phyloP scores from a whole-genome alignment of 2,888 invertebrate genomes.

The Caenorhabditis sulstoni region DNA sequence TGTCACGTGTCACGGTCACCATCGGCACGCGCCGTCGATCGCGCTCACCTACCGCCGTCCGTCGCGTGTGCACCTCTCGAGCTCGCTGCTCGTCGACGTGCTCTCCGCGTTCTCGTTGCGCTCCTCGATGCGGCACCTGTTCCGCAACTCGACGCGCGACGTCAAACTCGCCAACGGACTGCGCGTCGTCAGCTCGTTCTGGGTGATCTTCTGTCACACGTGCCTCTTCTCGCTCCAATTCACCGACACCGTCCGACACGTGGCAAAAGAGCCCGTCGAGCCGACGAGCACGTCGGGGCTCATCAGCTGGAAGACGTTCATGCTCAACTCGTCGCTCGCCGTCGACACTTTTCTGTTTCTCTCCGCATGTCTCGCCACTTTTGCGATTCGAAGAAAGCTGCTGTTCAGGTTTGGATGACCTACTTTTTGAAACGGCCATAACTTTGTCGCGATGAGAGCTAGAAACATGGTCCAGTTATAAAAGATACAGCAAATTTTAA shows the following conservation, averaged over 20 bases:
- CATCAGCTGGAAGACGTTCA: constrained; percentile 48
- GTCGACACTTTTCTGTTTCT: constrained; percentile 75
- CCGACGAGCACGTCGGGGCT: not conserved
- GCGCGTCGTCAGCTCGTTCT: constrained; percentile 62
- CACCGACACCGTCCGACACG: constrained; percentile 56
- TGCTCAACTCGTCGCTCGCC: constrained; percentile 71
- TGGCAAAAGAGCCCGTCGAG: constrained; percentile 14
- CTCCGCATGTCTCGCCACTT: constrained; percentile 65
- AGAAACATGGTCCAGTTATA: no score
- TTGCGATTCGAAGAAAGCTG: constrained; percentile 57
- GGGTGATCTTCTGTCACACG: constrained; percentile 68
- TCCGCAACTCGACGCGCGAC: constrained; percentile 64
- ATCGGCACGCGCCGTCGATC: constrained; percentile 58
- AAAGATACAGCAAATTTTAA: no score
- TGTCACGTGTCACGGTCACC: no score
- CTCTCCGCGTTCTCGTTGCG: constrained; percentile 64
- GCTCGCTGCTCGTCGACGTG: constrained; percentile 20
- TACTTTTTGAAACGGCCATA: no score
- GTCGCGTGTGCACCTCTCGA: constrained; percentile 11
- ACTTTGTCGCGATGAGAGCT: not conserved
- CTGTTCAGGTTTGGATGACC: constrained; percentile 63
- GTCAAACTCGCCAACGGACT: constrained; percentile 56
- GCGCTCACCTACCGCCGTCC: constrained; percentile 64
- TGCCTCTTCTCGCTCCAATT: constrained; percentile 66
- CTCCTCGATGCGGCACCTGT: constrained; percentile 53